Percentiles rank a stretch among this genome's conserved stretches.
Evolutionary conservation across 2,113 vertebrate genomes (phyloP).

Genomic region (Lanius collurio): DNA sequence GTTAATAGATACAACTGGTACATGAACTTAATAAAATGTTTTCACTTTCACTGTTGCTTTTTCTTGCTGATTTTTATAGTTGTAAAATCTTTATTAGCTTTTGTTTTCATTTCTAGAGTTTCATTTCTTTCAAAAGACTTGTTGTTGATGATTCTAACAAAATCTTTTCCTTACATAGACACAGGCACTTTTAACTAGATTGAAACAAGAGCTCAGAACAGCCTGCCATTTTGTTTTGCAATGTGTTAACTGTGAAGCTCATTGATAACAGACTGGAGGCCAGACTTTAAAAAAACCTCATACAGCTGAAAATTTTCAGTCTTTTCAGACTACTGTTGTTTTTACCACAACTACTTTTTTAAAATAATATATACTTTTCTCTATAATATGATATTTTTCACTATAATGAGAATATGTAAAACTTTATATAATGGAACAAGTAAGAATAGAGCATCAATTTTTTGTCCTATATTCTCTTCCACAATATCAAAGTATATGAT

Average conservation of each 20-base stretch:
- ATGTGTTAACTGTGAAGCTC: not conserved
- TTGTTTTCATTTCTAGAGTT: not conserved
- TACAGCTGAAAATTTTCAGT: not conserved
- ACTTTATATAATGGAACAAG: not conserved
- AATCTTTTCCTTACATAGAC: not conserved
- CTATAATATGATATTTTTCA: not conserved
- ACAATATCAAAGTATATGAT: rapidly evolving
- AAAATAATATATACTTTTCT: not conserved
- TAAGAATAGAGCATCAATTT: not conserved
- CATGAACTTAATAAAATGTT: not conserved
- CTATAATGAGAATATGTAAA: not conserved
- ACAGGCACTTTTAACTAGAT: not conserved
- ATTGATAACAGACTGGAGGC: not conserved
- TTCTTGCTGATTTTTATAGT: not conserved
- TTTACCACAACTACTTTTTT: not conserved
- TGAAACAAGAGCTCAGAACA: not conserved
- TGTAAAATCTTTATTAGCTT: not conserved
- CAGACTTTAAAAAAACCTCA: not conserved
- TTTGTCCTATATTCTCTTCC: not conserved
- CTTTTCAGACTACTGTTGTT: not conserved
- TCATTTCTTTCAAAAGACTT: not conserved
- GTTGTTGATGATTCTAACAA: not conserved
- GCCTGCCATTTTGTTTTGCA: not conserved
- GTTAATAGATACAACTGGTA: not conserved
- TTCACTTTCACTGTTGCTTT: not conserved